phyloP scores from a whole-genome alignment of 2,113 vertebrate genomes.

The Parotia lawesii region DNA sequence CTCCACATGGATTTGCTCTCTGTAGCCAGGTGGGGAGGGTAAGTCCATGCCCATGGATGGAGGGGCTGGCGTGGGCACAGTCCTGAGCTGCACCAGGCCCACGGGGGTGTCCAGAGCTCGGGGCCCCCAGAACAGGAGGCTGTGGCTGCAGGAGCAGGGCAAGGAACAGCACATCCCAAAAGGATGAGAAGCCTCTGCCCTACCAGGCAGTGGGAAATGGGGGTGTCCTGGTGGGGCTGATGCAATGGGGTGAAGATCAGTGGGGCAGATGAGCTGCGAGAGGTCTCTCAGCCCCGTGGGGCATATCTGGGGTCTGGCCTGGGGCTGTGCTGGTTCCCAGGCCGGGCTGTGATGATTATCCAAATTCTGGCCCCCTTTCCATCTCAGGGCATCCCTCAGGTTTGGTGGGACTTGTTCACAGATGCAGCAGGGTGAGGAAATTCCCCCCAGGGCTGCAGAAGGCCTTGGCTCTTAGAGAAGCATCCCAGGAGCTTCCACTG shows the following conservation, averaged over 20 bases:
- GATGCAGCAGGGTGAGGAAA: not conserved
- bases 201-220: accelerated
- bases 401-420: not conserved
- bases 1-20: not conserved
- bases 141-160: not conserved
- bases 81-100: not conserved
- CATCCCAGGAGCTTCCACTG: not conserved
- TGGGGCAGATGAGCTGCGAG: not conserved
- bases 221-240: not conserved
- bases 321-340: not conserved
- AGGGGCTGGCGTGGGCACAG: not conserved
- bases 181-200: not conserved
- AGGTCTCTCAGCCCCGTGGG: not conserved
- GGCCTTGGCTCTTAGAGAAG: accelerated
- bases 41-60: not conserved
- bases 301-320: not conserved
- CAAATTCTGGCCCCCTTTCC: not conserved
- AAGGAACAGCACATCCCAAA: not conserved
- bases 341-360: not conserved
- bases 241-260: not conserved
- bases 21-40: not conserved
- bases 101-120: not conserved
- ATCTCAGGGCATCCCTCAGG: accelerated
- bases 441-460: not conserved
- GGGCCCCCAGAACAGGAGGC: not conserved